Conservation (phyloP, 92 coral and sea anemone species). For the Bergia puertoricense region DNA sequence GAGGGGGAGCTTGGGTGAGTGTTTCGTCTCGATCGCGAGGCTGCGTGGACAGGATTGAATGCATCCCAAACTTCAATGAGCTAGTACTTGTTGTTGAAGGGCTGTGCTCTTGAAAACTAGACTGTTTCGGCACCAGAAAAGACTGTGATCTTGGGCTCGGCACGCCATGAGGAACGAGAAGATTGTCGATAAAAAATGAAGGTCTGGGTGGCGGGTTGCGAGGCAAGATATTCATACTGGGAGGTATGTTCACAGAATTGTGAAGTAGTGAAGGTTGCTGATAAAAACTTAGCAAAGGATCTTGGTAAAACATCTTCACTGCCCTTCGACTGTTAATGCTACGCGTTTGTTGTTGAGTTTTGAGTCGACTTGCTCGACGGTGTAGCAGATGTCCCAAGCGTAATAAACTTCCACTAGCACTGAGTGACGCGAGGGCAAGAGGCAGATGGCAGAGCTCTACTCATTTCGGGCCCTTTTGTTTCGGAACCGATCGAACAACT, state of each 20-base stretch:
- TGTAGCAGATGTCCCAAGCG: constrained; percentile 46
- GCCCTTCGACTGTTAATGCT: background rate
- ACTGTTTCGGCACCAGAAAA: constrained; percentile 63
- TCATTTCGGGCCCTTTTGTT: constrained; percentile 38
- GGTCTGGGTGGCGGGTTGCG: constrained; percentile 42
- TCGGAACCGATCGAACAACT: constrained; percentile 36
- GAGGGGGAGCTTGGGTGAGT: constrained; percentile 17
- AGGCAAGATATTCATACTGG: constrained; percentile 29
- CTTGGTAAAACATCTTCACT: constrained; percentile 84
- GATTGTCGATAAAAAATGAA: constrained; percentile 42
- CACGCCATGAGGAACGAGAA: constrained; percentile 36
- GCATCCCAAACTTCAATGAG: constrained; percentile 87
- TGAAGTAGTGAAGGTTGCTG: constrained; percentile 71
- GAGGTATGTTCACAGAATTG: constrained; percentile 21
- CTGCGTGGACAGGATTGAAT: constrained; percentile 71
- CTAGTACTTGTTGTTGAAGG: constrained; percentile 55
- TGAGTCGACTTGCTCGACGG: background rate
- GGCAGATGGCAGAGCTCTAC: constrained; percentile 30
- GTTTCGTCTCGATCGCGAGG: constrained; percentile 54
- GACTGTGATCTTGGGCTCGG: constrained; percentile 50
- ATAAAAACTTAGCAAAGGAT: constrained; percentile 76
- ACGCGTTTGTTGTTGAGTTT: constrained; percentile 6
- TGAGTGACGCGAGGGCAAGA: constrained; percentile 19
- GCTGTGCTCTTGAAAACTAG: constrained; percentile 59
- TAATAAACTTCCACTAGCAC: constrained; percentile 1